These are phyloP conservation scores for Scolopax bukidnonensis DNA, from an alignment of 2,797 vertebrate species.

Conservation along the genomic window DNA sequence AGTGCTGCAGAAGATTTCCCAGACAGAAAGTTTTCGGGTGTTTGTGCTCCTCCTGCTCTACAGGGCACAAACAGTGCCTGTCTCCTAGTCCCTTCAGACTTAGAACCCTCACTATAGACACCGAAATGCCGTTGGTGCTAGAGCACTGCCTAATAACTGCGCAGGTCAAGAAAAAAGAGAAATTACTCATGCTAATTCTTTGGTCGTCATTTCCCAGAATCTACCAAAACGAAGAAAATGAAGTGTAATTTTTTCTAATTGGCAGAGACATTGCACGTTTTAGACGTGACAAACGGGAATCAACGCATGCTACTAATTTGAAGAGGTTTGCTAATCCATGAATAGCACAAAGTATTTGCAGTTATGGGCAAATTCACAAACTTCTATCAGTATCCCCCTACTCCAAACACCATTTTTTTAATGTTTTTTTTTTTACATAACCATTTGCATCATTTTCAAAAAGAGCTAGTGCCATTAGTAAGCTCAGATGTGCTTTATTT, in stretches of 20 bases:
- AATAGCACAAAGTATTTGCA: neutral
- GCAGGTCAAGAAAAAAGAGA: neutral
- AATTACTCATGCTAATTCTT: conserved; percentile 19
- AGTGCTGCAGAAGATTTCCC: neutral
- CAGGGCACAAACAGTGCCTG: neutral
- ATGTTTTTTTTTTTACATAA: rapidly evolving
- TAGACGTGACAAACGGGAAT: neutral
- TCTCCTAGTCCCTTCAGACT: neutral
- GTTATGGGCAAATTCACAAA: neutral
- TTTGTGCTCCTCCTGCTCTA: neutral
- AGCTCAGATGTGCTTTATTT: neutral
- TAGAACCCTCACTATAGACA: neutral
- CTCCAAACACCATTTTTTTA: neutral
- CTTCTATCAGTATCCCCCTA: neutral
- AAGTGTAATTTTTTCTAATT: neutral
- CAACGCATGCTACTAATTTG: neutral
- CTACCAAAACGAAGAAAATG: neutral
- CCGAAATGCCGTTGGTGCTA: neutral
- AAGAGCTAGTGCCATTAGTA: neutral
- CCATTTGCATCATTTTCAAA: neutral
- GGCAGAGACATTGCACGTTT: neutral
- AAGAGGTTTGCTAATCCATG: neutral
- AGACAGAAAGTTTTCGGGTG: neutral
- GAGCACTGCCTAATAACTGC: neutral
- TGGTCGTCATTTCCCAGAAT: conserved; percentile 8